Evolutionary conservation across 2,888 invertebrate species (phyloP).

Genomic region (Cheilosia variabilis): DNA sequence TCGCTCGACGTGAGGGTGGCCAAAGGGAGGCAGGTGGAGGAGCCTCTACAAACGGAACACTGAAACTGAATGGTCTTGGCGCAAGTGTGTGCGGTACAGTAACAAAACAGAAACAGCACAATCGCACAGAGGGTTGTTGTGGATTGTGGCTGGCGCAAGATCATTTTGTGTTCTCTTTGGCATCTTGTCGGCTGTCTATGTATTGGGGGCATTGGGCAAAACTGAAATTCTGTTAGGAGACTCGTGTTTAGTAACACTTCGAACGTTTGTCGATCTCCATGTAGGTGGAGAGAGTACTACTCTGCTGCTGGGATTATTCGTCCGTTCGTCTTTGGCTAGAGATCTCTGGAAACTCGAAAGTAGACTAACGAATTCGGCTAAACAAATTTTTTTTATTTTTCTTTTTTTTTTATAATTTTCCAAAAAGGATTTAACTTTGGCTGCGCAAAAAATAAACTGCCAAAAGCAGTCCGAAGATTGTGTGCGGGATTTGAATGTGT

Average conservation of each 20-base stretch:
- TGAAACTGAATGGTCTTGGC: conserved; percentile 21
- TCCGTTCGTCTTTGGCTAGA: conserved; percentile 62
- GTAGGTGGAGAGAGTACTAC: conserved; percentile 80
- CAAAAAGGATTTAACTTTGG: conserved; percentile 2
- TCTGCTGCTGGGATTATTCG: conserved; percentile 71
- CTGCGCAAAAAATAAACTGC: neutral
- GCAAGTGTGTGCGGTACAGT: conserved; percentile 21
- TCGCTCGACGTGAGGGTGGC: conserved; percentile 16
- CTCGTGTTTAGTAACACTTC: conserved; percentile 84
- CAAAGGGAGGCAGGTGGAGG: conserved; percentile 29
- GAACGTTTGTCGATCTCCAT: conserved; percentile 84
- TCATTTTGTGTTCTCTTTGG: conserved; percentile 56
- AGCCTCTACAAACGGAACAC: neutral
- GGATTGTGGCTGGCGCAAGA: conserved; percentile 23
- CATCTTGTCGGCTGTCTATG: conserved; percentile 56
- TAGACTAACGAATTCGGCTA: conserved; percentile 32
- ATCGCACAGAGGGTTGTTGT: conserved; percentile 37
- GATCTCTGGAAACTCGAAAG: conserved; percentile 55
- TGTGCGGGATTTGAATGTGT: conserved; percentile 46
- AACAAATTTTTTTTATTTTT: conserved; percentile 39
- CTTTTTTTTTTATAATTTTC: conserved; percentile 8
- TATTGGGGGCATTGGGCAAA: conserved; percentile 66
- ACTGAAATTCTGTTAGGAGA: conserved; percentile 81
- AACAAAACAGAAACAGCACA: conserved; percentile 27
- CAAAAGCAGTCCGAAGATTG: conserved; percentile 19